These are phyloP conservation scores for Zeus faber DNA, from an alignment of 2,113 vertebrate genomes.

Conservation along the genomic window DNA sequence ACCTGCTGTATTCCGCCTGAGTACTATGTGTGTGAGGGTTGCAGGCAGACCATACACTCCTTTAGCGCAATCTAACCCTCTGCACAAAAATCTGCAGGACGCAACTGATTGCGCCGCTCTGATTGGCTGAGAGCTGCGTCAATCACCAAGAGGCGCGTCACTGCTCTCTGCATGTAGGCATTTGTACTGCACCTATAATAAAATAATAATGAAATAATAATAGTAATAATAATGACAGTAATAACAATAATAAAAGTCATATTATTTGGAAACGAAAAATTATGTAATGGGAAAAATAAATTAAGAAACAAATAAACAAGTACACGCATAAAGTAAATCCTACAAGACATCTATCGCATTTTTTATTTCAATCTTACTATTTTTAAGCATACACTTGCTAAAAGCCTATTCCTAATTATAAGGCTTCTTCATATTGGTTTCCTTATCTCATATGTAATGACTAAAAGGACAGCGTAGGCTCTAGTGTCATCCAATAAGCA, in stretches of 20 bases:
- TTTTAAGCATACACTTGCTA: too few species aligned
- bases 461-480: too few species aligned
- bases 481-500: too few species aligned
- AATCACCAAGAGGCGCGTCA: conserved; percentile 42
- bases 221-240: background rate
- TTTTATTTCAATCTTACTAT: too few species aligned
- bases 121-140: conserved; percentile 67
- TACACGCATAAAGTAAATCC: too few species aligned
- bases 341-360: too few species aligned
- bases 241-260: background rate
- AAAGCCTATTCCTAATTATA: too few species aligned
- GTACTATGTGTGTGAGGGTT: conserved; percentile 18
- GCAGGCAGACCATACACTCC: conserved; percentile 31
- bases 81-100: conserved; percentile 7
- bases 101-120: background rate
- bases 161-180: conserved; percentile 47
- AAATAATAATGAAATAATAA: background rate
- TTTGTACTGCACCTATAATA: background rate
- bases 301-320: too few species aligned
- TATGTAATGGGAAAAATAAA: too few species aligned
- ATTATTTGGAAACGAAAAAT: background rate
- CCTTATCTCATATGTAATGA: too few species aligned
- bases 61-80: conserved; percentile 58
- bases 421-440: too few species aligned
- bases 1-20: conserved; percentile 48